Conservation (phyloP, 2,888 invertebrate species). For the Andrena bucephala region DNA sequence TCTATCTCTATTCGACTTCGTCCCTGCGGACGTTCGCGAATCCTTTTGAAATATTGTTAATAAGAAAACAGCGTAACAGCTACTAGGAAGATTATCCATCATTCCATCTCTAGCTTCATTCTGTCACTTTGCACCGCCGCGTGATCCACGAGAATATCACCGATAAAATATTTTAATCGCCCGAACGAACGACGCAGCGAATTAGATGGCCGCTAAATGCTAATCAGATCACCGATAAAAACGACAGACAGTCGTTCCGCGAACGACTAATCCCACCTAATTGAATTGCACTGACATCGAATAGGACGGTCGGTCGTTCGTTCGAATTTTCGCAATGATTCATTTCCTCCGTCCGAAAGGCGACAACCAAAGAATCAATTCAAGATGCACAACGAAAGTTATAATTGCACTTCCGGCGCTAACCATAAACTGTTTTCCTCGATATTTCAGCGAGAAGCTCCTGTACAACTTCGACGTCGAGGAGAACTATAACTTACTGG, state of each 20-base stretch:
- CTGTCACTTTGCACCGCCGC: background rate
- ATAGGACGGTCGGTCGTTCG: background rate
- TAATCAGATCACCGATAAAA: slow-evolving; percentile 35
- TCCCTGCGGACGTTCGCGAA: background rate
- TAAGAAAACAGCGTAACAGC: background rate
- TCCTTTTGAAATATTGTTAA: background rate
- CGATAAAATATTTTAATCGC: background rate
- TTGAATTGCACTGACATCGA: slow-evolving; percentile 23
- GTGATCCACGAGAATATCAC: background rate
- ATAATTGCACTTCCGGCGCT: slow-evolving; percentile 31
- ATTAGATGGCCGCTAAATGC: slow-evolving; percentile 9
- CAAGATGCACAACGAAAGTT: slow-evolving; percentile 21
- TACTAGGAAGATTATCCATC: background rate
- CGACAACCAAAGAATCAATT: background rate
- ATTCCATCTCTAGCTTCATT: background rate
- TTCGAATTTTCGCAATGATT: background rate
- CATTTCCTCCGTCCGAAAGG: background rate
- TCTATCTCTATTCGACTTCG: background rate
- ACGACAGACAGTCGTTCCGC: slow-evolving; percentile 12
- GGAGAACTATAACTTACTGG: slow-evolving; percentile 90
- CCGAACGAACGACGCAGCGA: background rate
- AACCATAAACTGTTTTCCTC: slow-evolving; percentile 29
- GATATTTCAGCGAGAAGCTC: slow-evolving; percentile 87
- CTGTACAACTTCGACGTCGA: slow-evolving; percentile 88
- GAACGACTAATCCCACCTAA: slow-evolving; percentile 23